phyloP scores from a whole-genome alignment of 2,113 vertebrate species.

The Alosa alosa region DNA sequence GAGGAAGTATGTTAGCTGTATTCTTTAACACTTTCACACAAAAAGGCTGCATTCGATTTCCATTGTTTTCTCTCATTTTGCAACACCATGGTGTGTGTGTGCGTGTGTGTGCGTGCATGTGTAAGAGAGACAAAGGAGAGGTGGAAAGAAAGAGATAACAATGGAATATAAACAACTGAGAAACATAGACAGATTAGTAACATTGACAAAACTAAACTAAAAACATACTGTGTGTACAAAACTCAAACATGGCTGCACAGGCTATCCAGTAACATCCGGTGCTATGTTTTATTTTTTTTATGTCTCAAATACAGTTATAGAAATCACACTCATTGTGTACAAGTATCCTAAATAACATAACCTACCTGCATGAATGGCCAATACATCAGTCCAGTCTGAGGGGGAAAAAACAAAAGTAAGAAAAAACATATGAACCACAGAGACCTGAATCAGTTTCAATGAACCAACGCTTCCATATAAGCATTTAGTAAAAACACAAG shows the following conservation, averaged over 20 bases:
- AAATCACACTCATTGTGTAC: neutral
- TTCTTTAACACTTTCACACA: too few species aligned
- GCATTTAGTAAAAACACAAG: neutral
- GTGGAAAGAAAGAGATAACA: neutral
- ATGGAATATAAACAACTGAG: neutral
- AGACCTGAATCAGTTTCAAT: neutral
- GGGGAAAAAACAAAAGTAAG: slow-evolving; percentile 46
- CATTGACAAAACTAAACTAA: neutral
- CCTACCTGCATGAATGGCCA: slow-evolving; percentile 95
- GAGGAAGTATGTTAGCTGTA: neutral
- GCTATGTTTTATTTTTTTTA: too few species aligned
- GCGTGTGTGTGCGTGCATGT: neutral
- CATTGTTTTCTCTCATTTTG: too few species aligned
- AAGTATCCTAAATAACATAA: neutral
- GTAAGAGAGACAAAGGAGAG: neutral
- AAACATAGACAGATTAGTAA: neutral
- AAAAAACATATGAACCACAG: neutral
- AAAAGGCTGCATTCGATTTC: too few species aligned
- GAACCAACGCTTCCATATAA: neutral
- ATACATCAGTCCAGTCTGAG: slow-evolving; percentile 88
- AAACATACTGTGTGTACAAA: neutral
- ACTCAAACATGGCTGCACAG: neutral
- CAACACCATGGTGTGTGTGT: neutral
- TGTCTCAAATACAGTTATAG: too few species aligned
- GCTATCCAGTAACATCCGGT: neutral